Evolutionary conservation across 2,113 vertebrate species (phyloP).

Genomic region (Panthera uncia): DNA sequence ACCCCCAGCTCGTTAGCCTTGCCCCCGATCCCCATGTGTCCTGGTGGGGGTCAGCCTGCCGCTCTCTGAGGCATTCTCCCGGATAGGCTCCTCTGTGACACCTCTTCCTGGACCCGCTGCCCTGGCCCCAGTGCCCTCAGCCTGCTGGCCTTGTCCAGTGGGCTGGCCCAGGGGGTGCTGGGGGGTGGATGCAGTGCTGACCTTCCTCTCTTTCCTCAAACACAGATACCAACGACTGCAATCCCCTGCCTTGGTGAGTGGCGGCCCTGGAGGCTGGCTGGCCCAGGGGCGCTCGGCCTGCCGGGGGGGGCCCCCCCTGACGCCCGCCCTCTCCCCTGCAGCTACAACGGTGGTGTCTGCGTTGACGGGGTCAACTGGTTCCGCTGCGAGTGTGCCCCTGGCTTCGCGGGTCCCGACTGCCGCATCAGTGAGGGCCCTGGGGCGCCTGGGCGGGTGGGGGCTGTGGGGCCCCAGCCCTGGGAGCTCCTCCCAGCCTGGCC

Average conservation of each 20-base stretch:
- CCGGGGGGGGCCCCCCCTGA: accelerated
- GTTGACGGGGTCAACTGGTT: conserved; percentile 98
- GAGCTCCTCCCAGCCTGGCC: neutral
- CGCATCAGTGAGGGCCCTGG: conserved; percentile 94
- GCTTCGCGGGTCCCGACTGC: conserved; percentile 97
- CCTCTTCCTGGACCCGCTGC: too few relatives aligned
- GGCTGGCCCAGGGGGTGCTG: neutral
- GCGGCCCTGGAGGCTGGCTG: neutral
- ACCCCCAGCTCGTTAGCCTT: neutral
- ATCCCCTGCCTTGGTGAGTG: conserved; percentile 96
- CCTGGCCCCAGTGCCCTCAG: neutral
- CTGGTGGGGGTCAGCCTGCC: accelerated
- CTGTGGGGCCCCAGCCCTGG: neutral
- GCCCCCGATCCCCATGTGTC: accelerated
- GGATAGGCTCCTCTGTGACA: accelerated
- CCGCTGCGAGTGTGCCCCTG: conserved; percentile 94
- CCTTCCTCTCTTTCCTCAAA: neutral
- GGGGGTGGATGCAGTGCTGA: neutral
- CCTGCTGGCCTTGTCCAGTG: accelerated
- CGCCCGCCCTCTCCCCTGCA: conserved; percentile 59
- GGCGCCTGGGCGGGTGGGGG: neutral
- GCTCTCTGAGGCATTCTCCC: neutral
- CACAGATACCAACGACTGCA: conserved; percentile 96
- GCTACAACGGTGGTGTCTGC: conserved; percentile 96
- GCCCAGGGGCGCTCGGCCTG: accelerated